A percentile compares a stretch with the other conserved stretches of the same genome.
Conservation (phyloP, 35 echinoderm and acorn worm species). For the Chiridota heheva region DNA sequence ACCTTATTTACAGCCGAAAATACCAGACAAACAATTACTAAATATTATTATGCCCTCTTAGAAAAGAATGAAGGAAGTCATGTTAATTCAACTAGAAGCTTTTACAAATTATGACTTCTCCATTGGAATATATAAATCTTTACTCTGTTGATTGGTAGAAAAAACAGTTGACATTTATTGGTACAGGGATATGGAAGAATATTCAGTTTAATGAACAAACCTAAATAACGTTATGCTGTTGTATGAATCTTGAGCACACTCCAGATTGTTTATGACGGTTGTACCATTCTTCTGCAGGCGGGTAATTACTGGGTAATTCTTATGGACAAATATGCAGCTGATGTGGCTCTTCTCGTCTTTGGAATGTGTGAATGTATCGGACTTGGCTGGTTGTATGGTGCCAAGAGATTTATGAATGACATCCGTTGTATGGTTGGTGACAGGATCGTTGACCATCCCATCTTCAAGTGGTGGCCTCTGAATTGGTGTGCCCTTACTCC, state of each 20-base stretch:
- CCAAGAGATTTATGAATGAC: slow-evolving; percentile 86
- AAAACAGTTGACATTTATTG: no score
- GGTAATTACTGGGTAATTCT: slow-evolving; percentile 95
- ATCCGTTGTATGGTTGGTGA: slow-evolving; percentile 91
- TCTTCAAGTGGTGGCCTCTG: slow-evolving; percentile 89
- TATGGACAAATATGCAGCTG: slow-evolving; percentile 97
- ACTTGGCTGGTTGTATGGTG: slow-evolving; percentile 83
- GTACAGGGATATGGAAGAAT: no score
- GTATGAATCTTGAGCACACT: no score
- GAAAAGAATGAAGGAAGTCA: neutral
- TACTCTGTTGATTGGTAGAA: no score
- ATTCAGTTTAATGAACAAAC: no score
- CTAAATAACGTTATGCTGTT: no score
- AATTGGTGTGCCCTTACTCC: slow-evolving; percentile 94
- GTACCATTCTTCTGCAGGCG: slow-evolving; percentile 41
- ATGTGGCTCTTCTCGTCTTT: slow-evolving; percentile 87
- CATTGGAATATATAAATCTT: no score
- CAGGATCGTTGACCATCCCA: slow-evolving; percentile 49
- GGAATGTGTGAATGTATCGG: slow-evolving; percentile 82
- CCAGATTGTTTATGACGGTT: neutral
- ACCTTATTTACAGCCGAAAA: neutral
- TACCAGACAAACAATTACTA: neutral
- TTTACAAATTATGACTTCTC: no score
- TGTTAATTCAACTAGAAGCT: neutral
- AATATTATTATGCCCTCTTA: neutral